Conservation (phyloP, 2,113 vertebrate species). For the mouse (Mus musculus) region DNA sequence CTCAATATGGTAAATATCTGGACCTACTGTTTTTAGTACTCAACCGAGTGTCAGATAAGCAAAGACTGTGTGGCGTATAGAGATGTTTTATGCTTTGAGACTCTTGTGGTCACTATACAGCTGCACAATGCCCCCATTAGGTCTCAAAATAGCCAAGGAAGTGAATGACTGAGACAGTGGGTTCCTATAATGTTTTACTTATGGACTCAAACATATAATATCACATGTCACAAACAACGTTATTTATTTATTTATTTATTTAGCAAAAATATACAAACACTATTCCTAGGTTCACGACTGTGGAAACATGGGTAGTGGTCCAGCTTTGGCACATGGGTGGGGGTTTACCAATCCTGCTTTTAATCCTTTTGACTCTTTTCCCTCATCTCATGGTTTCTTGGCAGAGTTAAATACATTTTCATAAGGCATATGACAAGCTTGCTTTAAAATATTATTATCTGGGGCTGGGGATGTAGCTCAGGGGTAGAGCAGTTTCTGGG, state of each 20-base stretch:
- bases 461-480: not conserved
- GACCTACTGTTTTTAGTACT: not conserved
- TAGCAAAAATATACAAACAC: not conserved
- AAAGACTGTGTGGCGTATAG: not conserved
- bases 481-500: not conserved
- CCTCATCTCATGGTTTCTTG: conserved; percentile 1
- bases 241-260: not conserved
- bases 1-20: not conserved
- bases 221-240: not conserved
- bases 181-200: conserved; percentile 11
- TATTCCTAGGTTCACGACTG: not conserved
- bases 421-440: not conserved
- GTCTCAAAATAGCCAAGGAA: not conserved
- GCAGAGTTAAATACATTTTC: conserved; percentile 38
- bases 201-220: not conserved
- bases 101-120: not conserved
- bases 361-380: not conserved
- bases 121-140: not conserved
- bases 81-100: not conserved
- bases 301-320: not conserved
- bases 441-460: conserved; percentile 10
- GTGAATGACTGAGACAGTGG: not conserved
- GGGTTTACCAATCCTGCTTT: not conserved
- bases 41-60: not conserved
- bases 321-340: not conserved